Base-by-base conservation (phyloP, 2,888 invertebrate genomes). In the Dorcus parallelipipedus region DNA sequence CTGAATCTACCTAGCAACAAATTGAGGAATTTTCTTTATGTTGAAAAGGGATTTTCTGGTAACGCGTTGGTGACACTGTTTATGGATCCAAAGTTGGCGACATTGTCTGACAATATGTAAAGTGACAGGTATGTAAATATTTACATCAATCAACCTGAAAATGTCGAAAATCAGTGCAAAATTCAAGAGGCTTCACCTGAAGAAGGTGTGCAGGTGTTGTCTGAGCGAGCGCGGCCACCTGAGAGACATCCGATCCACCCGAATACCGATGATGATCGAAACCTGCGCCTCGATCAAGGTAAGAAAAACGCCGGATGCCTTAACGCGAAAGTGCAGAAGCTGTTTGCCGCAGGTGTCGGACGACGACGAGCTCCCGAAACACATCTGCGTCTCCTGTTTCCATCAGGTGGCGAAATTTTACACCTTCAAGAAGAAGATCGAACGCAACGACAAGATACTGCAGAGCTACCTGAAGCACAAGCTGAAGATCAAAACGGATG, bases 361-460 rank as follows among this genome's bases (percentile, higher is more conserved):
- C 64, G 66, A 71, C 55, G 79, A 80, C 64, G 73, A 73, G 3
- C 67, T 80, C 41, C 79, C 80, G 10, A 66, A 71, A 41, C 70
- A 75, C 49, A 75, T 80, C 40, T 80, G 80, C 59, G 70, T 74
- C 52, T 67, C 72, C 17, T 80, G 80, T 66, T 74, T 79, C 52
- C 76, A 72, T 54, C 73, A 76, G 64, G 73, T 80, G 20, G 74
- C 75, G 20, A 74, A 75, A 60, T 74, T 75, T 43, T 77, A 76
- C 64, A 72, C 73, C 39, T 80, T 80, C 58, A 79, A 77, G 62
- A 72, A 72, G 55, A 77, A 76, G 65, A 72, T 79, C 48, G 76
- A 77, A 67, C 64, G 71, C 41, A 75, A 74, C 20, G 78, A 79
- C 58, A 65, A 63, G 42, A 68, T 76, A 49, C 67, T 80, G 38